phyloP scores from a whole-genome alignment of 2,113 vertebrate genomes.

The Semicossyphus pulcher region DNA sequence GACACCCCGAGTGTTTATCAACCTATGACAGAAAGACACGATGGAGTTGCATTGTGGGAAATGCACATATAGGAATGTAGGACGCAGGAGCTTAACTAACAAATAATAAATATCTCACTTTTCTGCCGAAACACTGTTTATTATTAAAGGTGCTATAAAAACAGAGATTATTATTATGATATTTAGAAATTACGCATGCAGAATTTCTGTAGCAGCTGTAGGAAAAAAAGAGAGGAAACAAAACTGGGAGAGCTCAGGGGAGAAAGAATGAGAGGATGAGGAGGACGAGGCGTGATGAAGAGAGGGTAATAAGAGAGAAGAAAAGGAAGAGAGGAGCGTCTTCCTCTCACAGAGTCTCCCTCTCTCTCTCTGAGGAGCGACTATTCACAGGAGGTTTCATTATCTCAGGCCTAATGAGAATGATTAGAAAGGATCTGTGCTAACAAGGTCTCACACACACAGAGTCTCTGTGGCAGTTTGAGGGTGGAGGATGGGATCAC shows the following conservation, averaged over 20 bases:
- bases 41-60: background rate
- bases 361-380: constrained; percentile 25
- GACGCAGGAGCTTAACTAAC: too few relatives aligned
- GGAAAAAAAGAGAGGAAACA: background rate
- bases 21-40: too few relatives aligned
- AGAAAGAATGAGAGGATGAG: background rate
- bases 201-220: too few relatives aligned
- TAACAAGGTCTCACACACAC: constrained; percentile 24
- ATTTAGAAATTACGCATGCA: too few relatives aligned
- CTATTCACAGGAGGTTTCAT: constrained; percentile 34
- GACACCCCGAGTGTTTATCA: too few relatives aligned
- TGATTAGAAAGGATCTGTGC: constrained; percentile 16
- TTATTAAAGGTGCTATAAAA: too few relatives aligned
- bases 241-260: background rate
- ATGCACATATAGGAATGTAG: too few relatives aligned
- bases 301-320: background rate
- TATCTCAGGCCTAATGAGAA: constrained; percentile 32
- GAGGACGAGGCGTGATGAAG: background rate
- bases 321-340: constrained; percentile 8
- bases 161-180: too few relatives aligned
- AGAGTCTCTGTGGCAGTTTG: too few relatives aligned
- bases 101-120: too few relatives aligned
- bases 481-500: too few relatives aligned
- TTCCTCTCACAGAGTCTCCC: background rate
- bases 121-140: too few relatives aligned